A percentile compares a stretch with the other conserved stretches of the same genome.
phyloP scores from a whole-genome alignment of 1,140 invertebrate species.

The Pseudomyrmex cubaensis region DNA sequence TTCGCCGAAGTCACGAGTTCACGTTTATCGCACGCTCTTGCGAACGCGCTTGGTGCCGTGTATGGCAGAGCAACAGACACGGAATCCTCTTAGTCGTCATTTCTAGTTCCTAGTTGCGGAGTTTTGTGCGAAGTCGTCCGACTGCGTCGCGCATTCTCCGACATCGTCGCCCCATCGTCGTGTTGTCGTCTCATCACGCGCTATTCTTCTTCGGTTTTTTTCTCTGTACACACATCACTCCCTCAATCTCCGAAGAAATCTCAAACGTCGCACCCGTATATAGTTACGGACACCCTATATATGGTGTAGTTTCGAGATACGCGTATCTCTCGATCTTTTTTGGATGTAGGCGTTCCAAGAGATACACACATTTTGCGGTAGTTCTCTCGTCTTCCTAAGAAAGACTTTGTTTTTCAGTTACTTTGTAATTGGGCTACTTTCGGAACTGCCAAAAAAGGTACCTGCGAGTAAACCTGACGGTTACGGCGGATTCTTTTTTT shows the following conservation, averaged over 20 bases:
- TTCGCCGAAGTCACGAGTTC: conserved; percentile 32
- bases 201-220: conserved; percentile 40
- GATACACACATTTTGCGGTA: no score
- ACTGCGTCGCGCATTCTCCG: conserved; percentile 60
- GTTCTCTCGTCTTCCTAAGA: no score
- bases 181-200: conserved; percentile 20
- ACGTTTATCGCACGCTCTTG: conserved; percentile 10
- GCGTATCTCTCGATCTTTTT: not conserved
- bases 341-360: no score
- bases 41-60: conserved; percentile 23
- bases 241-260: conserved; percentile 38
- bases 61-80: conserved; percentile 61
- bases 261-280: conserved; percentile 52
- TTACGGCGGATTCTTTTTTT: no score
- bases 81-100: conserved; percentile 39
- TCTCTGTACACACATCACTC: not conserved
- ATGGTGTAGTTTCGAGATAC: not conserved
- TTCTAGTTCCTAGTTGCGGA: conserved; percentile 62
- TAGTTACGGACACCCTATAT: conserved; percentile 61
- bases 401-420: no score
- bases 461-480: no score
- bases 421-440: no score
- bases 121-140: conserved; percentile 60
- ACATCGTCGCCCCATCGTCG: conserved; percentile 35
- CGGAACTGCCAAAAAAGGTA: no score